A percentile compares a stretch with the other conserved stretches of the same genome.
Conservation (phyloP, 2,888 invertebrate species). For the Drosophila anceps region DNA sequence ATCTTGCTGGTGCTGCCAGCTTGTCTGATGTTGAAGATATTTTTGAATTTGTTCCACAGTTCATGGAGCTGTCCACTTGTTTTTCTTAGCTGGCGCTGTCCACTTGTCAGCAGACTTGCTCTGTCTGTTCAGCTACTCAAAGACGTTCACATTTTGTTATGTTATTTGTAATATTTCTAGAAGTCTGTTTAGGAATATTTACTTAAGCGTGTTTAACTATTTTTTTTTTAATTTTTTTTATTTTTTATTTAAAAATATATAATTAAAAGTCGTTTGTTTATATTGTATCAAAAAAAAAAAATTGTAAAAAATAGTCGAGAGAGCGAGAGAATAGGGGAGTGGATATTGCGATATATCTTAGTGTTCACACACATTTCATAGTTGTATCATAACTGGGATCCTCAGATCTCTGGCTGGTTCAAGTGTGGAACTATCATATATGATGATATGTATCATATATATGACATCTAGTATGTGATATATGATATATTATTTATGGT, state of each 20-base stretch:
- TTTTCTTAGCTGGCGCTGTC: neutral
- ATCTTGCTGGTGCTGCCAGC: neutral
- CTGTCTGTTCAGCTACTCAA: too few relatives aligned
- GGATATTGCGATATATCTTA: constrained; percentile 42
- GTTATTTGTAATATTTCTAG: too few relatives aligned
- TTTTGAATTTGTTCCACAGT: neutral
- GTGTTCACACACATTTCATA: constrained; percentile 27
- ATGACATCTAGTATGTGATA: neutral
- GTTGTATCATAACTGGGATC: constrained; percentile 24
- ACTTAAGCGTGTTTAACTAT: constrained; percentile 37
- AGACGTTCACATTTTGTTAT: too few relatives aligned
- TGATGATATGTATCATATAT: constrained; percentile 1
- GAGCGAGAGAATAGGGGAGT: neutral
- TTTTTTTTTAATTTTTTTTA: constrained; percentile 33
- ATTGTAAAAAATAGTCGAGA: constrained; percentile 20
- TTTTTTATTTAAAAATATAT: constrained; percentile 64
- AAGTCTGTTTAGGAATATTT: neutral
- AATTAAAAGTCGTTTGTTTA: constrained; percentile 78
- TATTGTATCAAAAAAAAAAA: constrained; percentile 63
- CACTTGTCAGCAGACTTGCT: constrained; percentile 1
- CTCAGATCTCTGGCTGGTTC: constrained; percentile 26
- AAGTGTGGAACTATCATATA: constrained; percentile 15
- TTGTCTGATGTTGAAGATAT: neutral
- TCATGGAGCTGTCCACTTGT: neutral
- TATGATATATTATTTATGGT: constrained; percentile 10